These are phyloP conservation scores for Stigmatopora nigra DNA, from an alignment of 2,113 vertebrate genomes.

Conservation along the genomic window DNA sequence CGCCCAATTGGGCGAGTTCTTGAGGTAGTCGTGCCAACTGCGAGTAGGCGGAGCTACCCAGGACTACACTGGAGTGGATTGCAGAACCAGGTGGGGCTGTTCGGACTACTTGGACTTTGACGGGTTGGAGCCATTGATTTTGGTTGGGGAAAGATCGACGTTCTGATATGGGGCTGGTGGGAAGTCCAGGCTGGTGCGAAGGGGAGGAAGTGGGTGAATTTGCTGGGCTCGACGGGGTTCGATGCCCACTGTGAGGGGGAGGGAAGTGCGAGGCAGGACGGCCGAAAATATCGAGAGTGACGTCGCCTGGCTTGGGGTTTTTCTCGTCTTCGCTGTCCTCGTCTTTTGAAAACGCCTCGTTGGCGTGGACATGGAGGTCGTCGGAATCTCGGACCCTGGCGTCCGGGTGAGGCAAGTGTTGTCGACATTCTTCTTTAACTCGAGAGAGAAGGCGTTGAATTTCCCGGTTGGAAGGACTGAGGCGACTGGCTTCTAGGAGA, in stretches of 20 bases:
- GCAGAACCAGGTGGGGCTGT: constrained; percentile 77
- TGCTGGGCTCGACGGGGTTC: constrained; percentile 77
- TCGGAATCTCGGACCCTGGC: constrained; percentile 26
- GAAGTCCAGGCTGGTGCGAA: constrained; percentile 80
- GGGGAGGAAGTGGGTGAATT: constrained; percentile 77
- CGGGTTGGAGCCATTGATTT: constrained; percentile 82
- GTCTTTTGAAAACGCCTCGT: constrained; percentile 35
- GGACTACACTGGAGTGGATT: constrained; percentile 44
- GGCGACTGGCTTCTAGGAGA: constrained; percentile 81
- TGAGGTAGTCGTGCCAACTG: constrained; percentile 84
- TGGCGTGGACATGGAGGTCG: constrained; percentile 34
- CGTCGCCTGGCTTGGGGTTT: constrained; percentile 33
- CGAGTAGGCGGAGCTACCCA: constrained; percentile 76
- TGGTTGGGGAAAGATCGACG: constrained; percentile 73
- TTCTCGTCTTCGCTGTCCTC: constrained; percentile 36
- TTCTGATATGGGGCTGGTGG: constrained; percentile 76
- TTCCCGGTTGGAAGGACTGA: constrained; percentile 88
- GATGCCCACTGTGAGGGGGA: constrained; percentile 77
- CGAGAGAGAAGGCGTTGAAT: constrained; percentile 84
- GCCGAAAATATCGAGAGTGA: constrained; percentile 39
- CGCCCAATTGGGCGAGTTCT: constrained; percentile 70
- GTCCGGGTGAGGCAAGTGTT: constrained; percentile 51
- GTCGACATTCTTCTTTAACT: constrained; percentile 89
- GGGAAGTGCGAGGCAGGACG: constrained; percentile 23
- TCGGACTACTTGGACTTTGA: constrained; percentile 82